Evolutionary conservation across 2,888 invertebrate genomes (phyloP), one percentile per base, ranked within the genome.

Genomic region (Pristionchus entomophagus): DNA sequence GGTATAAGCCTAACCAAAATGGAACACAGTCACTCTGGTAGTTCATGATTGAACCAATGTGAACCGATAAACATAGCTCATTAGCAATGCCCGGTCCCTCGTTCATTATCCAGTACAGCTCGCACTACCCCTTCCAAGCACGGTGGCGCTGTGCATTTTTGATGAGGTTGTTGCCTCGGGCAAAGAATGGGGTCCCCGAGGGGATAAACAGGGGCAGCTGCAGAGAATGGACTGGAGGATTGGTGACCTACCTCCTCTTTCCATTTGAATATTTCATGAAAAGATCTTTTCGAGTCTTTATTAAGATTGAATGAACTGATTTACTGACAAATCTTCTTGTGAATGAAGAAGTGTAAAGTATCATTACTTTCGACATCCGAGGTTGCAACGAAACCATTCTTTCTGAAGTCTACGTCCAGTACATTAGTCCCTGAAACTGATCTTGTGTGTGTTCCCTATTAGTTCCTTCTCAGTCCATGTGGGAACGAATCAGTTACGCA

Each of bases 151-250:
- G n/a, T 59, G 59, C 59, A 59, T 59, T 59, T 59, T 59, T 59
- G 59, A 59, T 59, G 59, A 59, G 59, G 59, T 59, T 59, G 59
- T 59, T 59, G 59, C 59, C 59, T n/a, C n/a, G n/a, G n/a, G n/a
- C n/a, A n/a, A n/a, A n/a, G n/a, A n/a, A n/a, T n/a, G n/a, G n/a
- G n/a, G n/a, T n/a, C 29, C 59, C 17, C 59, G 26, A 14, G 59
- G 59, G 29, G 59, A 59, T 59, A 29, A 26, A 26, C 59, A n/a
- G n/a, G 6, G 8, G 59, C 59, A 59, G 59, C 26, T 59, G 59
- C 29, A 29, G 14, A 17, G 59, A 29, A 29, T n/a, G n/a, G n/a
- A n/a, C n/a, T n/a, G 32, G 32, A 59, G 59, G 59, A 59, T 59
- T 59, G 29, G 32, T 59, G 59, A 59, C 29, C 59, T 29, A 0